Evolutionary conservation across 2,888 invertebrate genomes (phyloP), one percentile per base, ranked within the genome.

Genomic region (Muscina levida): DNA sequence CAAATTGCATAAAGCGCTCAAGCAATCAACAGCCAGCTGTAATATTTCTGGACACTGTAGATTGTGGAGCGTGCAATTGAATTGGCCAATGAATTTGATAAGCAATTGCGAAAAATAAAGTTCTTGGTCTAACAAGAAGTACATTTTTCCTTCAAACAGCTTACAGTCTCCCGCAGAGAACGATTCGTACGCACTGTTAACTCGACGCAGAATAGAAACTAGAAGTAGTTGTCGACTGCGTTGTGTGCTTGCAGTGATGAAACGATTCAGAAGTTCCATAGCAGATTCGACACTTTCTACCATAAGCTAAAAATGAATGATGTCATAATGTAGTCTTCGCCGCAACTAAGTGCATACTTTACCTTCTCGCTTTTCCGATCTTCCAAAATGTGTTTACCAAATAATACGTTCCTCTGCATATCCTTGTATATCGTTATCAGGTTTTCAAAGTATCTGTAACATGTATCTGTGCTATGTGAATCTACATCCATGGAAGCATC

Each of bases 51-150:
- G 3, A 19, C 39, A 46, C 13, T 53, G 42, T 11, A 6, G 22
- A 22, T 37, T 53, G 67, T 39, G 2, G 11, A 39, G 19, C 13
- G 22, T n/a, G 13, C 44, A 24, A 70, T 53, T 66, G 15, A 80
- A 37, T 10, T 42, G 24, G n/a, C 42, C 31, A n/a, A 77, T 19
- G 62, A 75, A 81, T 48, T 17, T 62, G 15, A 42, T 62, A 15
- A 72, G 10, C 24, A 72, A 13, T 68, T 77, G 71, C 11, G 88
- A 68, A 68, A 85, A 86, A 57, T 85, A 84, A 42, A 87, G 37
- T 71, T 87, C 88, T 11, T 86, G 85, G 17, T 84, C 83, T 22
- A 84, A 59, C 57, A 87, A 22, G 26, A 83, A 82, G 4, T 80
- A 80, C 0, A 73, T 39, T 15, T 84, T 84, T n/a, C 56, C 79